Base-by-base conservation (phyloP, 1,140 invertebrate species). In the Zaprionus lachaisei region DNA sequence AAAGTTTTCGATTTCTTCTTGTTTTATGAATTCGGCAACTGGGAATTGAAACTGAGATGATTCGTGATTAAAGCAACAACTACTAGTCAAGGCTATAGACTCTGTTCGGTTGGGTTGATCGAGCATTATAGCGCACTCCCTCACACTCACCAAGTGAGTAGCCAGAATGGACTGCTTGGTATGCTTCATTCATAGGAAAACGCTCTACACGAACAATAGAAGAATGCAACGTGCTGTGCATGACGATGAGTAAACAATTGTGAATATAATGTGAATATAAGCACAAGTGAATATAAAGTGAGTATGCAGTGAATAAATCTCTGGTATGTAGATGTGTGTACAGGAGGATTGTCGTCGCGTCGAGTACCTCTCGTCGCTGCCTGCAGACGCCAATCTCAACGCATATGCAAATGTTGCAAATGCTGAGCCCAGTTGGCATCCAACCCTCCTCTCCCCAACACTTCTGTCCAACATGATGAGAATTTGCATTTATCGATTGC, bases 401-500 rank as follows among this genome's bases (percentile, higher is more conserved):
- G 47, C 47, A 47, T n/a, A 51, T 51, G 47, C 47, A 51, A 49
- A 49, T 49, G 17, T 20, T 20, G n/a, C n/a, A 22, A 51, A 22
- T 20, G 47, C 47, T 51, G 47, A 51, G 47, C 47, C 47, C 47
- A 51, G 47, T 51, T 51, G 47, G 47, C 47, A 51, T 20, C 4
- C 11, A 49, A 2, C 47, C 4, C 17, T 6, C 47, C 20, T 6
- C 11, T 14, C 22, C 11, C 14, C 20, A 14, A 17, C 41, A n/a
- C 41, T 17, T 7, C 47, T 51, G 11, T 41, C 15, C 38, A 41
- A 24, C 17, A 20, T 47, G 41, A 47, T 47, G 41, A 47, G 7
- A 47, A 74, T 74, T 74, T 74, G 66, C 72, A 70, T 74, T 74
- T 69, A 74, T 70, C 58, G 72, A 74, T 74, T 63, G 66, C 72